These are phyloP conservation scores for Heterodera schachtii DNA, from an alignment of 1,140 invertebrate species.

Conservation along the genomic window DNA sequence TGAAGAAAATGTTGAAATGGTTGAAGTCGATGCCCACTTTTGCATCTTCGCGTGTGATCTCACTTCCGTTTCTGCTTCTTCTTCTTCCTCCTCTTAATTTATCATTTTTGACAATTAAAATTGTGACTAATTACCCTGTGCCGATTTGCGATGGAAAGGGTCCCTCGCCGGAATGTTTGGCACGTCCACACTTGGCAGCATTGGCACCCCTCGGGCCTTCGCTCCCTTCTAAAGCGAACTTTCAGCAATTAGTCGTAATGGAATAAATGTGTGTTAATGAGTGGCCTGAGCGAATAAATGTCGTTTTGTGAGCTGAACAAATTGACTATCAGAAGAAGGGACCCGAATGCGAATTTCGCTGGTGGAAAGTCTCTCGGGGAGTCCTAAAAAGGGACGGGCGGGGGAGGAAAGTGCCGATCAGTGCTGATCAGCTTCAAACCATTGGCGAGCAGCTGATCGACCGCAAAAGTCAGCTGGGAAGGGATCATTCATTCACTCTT, in stretches of 20 bases:
- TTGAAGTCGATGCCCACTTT: neutral
- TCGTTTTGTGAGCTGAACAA: slow-evolving; percentile 50
- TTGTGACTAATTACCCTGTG: neutral
- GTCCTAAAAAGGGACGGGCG: neutral
- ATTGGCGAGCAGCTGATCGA: neutral
- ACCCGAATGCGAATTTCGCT: neutral
- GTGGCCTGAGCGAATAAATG: slow-evolving; percentile 26
- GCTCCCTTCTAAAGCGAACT: slow-evolving; percentile 16
- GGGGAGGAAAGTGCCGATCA: too few species aligned
- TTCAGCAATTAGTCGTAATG: neutral
- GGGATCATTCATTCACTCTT: too few species aligned
- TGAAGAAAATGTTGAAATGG: neutral
- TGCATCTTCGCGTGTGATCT: neutral
- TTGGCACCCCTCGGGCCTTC: slow-evolving; percentile 46
- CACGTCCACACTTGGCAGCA: slow-evolving; percentile 49
- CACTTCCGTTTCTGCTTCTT: neutral
- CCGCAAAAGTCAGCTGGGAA: too few species aligned
- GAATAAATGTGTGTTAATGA: too few species aligned
- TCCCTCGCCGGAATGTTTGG: slow-evolving; percentile 42
- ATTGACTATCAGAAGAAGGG: slow-evolving; percentile 18
- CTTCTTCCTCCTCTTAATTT: neutral
- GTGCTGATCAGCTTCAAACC: neutral
- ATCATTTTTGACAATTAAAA: neutral
- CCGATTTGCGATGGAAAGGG: neutral
- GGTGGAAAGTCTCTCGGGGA: neutral